phyloP scores from a whole-genome alignment of 2,113 vertebrate species.

The Callipepla squamata region DNA sequence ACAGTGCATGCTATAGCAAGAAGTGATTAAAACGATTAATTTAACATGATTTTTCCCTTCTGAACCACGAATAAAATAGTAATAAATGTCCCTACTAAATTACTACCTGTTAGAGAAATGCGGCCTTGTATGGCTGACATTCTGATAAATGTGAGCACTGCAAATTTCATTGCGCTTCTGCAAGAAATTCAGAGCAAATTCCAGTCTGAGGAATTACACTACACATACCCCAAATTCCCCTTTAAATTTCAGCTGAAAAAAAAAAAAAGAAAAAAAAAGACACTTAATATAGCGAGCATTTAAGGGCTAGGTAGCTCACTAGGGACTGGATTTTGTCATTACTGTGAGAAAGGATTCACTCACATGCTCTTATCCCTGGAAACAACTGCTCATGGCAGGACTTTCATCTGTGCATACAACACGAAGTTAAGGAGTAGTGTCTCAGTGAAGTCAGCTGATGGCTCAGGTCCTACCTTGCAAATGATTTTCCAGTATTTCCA shows the following conservation, averaged over 20 bases:
- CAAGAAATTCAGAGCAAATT: not conserved
- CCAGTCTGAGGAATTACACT: not conserved
- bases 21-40: not conserved
- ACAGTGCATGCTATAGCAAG: not conserved
- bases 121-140: not conserved
- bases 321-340: not conserved
- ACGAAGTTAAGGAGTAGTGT: not conserved
- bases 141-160: not conserved
- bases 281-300: not conserved
- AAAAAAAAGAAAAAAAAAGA: not conserved
- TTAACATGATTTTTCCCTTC: not conserved
- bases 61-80: not conserved
- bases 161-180: not conserved
- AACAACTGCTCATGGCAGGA: constrained; percentile 19
- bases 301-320: not conserved
- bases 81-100: not conserved
- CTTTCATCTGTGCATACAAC: not conserved
- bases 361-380: not conserved
- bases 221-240: not conserved
- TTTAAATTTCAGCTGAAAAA: not conserved
- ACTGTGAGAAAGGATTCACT: not conserved
- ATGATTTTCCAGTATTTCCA: not conserved
- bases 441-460: constrained; percentile 1
- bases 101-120: not conserved
- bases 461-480: constrained; percentile 9